These are phyloP conservation scores for Drosophila pseudoobscura DNA, from an alignment of 1,140 invertebrate species.

Conservation along the genomic window DNA sequence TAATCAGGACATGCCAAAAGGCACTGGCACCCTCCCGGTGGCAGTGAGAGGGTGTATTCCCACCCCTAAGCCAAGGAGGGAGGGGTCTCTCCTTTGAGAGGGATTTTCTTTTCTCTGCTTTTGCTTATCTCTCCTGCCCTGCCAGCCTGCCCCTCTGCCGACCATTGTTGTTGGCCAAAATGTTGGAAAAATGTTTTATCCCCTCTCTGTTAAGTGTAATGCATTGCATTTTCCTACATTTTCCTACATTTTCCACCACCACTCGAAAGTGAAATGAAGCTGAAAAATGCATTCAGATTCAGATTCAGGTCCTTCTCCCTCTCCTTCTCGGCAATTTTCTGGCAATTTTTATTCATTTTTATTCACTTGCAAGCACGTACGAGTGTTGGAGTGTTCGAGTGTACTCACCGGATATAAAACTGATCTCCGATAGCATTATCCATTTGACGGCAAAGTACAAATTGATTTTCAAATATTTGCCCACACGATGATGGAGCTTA, in stretches of 20 bases:
- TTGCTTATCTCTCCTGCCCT: slow-evolving; percentile 4
- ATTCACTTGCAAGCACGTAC: not conserved
- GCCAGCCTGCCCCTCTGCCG: not conserved
- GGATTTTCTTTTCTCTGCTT: slow-evolving; percentile 11
- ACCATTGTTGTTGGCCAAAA: slow-evolving; percentile 74
- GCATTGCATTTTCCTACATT: slow-evolving; percentile 35
- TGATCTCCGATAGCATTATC: slow-evolving; percentile 95
- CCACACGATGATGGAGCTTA: slow-evolving; percentile 90
- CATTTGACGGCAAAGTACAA: slow-evolving; percentile 93
- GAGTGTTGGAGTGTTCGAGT: slow-evolving; percentile 1
- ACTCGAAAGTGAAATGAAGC: slow-evolving; percentile 82
- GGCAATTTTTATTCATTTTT: slow-evolving; percentile 45
- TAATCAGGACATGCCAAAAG: slow-evolving; percentile 60
- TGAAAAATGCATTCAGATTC: slow-evolving; percentile 82
- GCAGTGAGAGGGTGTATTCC: not conserved
- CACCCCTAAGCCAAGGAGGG: slow-evolving; percentile 41
- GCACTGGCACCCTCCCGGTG: slow-evolving; percentile 1
- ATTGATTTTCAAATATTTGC: slow-evolving; percentile 90
- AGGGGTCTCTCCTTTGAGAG: too few relatives aligned
- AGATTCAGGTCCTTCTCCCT: slow-evolving; percentile 39
- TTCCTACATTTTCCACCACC: slow-evolving; percentile 28
- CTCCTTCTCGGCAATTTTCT: slow-evolving; percentile 43
- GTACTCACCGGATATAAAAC: slow-evolving; percentile 90
- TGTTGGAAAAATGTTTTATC: slow-evolving; percentile 73
- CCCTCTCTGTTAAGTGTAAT: slow-evolving; percentile 48